phyloP scores from a whole-genome alignment of 2,797 vertebrate species.

The Miichthys miiuy region DNA sequence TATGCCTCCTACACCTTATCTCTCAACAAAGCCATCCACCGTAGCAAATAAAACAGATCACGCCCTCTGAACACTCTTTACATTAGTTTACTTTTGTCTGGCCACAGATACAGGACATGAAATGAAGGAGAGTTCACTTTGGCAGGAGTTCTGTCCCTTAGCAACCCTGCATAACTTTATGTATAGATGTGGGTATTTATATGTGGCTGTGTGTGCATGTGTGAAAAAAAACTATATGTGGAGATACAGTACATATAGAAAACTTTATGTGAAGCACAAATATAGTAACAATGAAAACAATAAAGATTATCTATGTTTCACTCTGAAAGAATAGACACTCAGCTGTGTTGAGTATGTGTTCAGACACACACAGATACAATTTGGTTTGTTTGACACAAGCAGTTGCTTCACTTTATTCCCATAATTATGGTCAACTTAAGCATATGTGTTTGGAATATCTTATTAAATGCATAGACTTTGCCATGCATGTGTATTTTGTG shows the following conservation, averaged over 20 bases:
- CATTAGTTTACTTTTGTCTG: neutral
- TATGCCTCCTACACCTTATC: neutral
- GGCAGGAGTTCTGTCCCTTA: neutral
- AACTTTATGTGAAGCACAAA: too few species aligned
- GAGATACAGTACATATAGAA: neutral
- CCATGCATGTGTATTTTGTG: slow-evolving; percentile 17
- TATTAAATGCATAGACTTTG: slow-evolving; percentile 27
- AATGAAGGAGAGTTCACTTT: neutral
- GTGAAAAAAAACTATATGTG: neutral
- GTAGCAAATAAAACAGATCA: neutral
- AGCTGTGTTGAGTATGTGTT: neutral
- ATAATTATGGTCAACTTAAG: neutral
- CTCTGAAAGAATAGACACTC: too few species aligned
- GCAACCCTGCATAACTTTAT: neutral
- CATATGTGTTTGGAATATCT: neutral
- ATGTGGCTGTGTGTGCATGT: neutral
- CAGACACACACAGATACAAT: neutral
- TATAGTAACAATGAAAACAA: too few species aligned
- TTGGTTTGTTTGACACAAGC: slow-evolving; percentile 20
- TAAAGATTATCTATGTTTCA: too few species aligned
- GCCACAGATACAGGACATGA: neutral
- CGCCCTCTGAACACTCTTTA: neutral
- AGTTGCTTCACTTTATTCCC: slow-evolving; percentile 18
- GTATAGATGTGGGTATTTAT: neutral
- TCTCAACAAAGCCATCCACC: neutral